A percentile compares a stretch with the other conserved stretches of the same genome.
Conservation (phyloP, 2,113 vertebrate genomes). For the Rhineura floridana region DNA sequence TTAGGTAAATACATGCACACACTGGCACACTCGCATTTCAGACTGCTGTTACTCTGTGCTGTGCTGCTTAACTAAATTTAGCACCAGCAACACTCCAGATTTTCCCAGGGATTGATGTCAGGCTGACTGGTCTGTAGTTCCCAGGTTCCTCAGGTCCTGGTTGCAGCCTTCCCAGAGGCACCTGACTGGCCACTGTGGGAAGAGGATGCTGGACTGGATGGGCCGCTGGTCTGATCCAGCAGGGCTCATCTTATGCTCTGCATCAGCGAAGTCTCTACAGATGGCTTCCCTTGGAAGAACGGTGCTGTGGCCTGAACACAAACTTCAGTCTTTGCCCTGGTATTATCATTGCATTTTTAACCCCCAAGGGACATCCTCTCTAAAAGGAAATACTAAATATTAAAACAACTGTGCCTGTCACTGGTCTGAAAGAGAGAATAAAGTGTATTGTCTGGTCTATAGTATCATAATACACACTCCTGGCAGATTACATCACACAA, state of each 20-base stretch:
- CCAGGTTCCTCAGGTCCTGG: too few relatives aligned
- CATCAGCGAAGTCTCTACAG: background rate
- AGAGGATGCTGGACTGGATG: too few relatives aligned
- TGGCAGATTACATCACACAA: conserved; percentile 39
- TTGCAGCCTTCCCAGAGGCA: too few relatives aligned
- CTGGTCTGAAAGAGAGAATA: conserved; percentile 53
- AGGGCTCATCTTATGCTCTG: background rate
- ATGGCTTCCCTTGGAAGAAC: background rate
- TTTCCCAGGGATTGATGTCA: too few relatives aligned
- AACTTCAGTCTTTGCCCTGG: background rate
- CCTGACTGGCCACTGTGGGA: too few relatives aligned
- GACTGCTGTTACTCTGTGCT: too few relatives aligned
- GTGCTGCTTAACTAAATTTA: too few relatives aligned
- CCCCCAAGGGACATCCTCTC: conserved; percentile 28
- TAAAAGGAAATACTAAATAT: conserved; percentile 32
- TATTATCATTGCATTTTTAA: conserved; percentile 12
- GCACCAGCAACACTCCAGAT: too few relatives aligned
- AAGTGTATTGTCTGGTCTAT: conserved; percentile 52
- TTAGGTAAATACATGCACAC: too few relatives aligned
- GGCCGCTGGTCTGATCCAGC: too few relatives aligned
- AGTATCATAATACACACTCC: background rate
- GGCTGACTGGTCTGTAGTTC: too few relatives aligned
- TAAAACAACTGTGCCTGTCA: conserved; percentile 44
- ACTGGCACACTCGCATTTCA: too few relatives aligned
- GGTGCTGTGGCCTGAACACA: background rate